Evolutionary conservation across 2,113 vertebrate genomes (phyloP).

Genomic region (Glaucidium brasilianum): DNA sequence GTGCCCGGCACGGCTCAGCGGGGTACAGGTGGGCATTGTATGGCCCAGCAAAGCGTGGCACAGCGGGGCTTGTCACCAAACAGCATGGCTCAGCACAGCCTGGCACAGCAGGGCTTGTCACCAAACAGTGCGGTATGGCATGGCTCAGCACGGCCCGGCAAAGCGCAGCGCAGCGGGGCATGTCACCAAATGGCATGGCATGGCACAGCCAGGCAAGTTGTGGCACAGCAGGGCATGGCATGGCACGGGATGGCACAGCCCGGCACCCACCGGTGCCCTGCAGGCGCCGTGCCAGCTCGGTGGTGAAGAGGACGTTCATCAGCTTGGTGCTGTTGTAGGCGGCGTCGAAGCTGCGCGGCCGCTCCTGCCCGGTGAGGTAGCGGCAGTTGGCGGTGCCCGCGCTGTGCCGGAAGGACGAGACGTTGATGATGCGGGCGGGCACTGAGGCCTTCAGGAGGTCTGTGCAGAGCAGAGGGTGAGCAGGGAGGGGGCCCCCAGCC

Average conservation of each 20-base stretch:
- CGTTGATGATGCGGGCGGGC: slow-evolving; percentile 78
- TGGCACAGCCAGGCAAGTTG: rapidly evolving
- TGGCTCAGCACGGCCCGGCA: too few relatives aligned
- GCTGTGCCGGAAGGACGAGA: slow-evolving; percentile 78
- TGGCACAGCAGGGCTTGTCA: too few relatives aligned
- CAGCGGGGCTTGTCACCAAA: not conserved
- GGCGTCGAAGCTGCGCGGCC: rapidly evolving
- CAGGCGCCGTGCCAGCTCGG: slow-evolving; percentile 79
- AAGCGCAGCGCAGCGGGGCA: too few relatives aligned
- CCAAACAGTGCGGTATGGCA: not conserved
- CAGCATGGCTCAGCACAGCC: too few relatives aligned
- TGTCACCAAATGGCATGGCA: not conserved
- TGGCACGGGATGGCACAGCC: rapidly evolving
- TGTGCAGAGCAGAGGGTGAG: not conserved
- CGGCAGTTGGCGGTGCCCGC: slow-evolving; percentile 67
- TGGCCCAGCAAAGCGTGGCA: not conserved
- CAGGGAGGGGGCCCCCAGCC: rapidly evolving
- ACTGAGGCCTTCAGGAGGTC: slow-evolving; percentile 78
- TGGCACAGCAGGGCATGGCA: not conserved
- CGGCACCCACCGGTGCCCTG: slow-evolving; percentile 75
- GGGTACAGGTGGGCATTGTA: not conserved
- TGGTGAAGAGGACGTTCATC: slow-evolving; percentile 83
- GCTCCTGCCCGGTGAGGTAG: slow-evolving; percentile 73
- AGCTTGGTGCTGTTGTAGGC: slow-evolving; percentile 84
- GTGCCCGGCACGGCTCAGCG: not conserved